Conservation (phyloP, 2,888 invertebrate species). For the Scaptomyza flava region DNA sequence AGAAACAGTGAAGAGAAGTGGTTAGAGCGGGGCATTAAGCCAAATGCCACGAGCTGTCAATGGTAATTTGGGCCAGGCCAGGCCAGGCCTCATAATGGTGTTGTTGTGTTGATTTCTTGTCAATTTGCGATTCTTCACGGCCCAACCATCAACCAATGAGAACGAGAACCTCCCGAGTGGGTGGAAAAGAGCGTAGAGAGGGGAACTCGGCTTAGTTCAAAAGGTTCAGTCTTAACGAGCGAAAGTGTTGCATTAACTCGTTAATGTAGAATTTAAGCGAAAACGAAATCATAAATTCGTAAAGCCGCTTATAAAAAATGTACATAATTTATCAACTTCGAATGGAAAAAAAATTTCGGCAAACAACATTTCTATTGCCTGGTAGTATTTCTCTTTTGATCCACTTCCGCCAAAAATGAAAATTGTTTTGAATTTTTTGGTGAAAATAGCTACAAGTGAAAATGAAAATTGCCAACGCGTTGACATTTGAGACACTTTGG, state of each 20-base stretch:
- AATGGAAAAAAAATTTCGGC: constrained; percentile 23
- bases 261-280: constrained; percentile 59
- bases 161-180: constrained; percentile 12
- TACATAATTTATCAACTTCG: constrained; percentile 63
- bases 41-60: constrained; percentile 46
- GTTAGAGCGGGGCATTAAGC: neutral
- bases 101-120: constrained; percentile 55
- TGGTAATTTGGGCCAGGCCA: constrained; percentile 69
- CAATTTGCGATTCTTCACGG: constrained; percentile 65
- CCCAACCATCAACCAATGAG: constrained; percentile 5
- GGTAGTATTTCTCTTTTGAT: constrained; percentile 63
- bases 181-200: neutral
- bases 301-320: constrained; percentile 61
- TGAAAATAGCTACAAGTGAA: constrained; percentile 61
- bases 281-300: constrained; percentile 60
- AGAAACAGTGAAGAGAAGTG: neutral
- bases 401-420: constrained; percentile 70
- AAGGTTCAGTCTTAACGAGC: constrained; percentile 62
- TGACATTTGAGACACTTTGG: constrained; percentile 34
- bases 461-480: constrained; percentile 48
- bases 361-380: constrained; percentile 28
- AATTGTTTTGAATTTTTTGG: constrained; percentile 36
- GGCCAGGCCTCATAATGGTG: constrained; percentile 46
- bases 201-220: constrained; percentile 23
- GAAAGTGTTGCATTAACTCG: constrained; percentile 71